Conservation (phyloP, 1,140 invertebrate genomes). For the Aphidius gifuensis region DNA sequence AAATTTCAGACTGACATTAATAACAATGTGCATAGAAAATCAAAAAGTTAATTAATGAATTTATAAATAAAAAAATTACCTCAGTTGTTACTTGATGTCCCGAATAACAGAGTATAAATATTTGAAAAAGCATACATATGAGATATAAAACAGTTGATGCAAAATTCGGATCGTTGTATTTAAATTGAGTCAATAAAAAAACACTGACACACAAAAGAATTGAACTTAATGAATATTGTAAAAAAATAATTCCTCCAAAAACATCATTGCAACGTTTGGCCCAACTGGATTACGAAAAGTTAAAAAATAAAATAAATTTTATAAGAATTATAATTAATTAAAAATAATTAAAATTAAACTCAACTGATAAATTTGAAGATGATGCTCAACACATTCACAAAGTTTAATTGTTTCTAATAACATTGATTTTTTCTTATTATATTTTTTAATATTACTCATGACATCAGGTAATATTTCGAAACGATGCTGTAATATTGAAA, state of each 20-base stretch:
- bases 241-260: slow-evolving; percentile 9
- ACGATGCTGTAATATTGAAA: slow-evolving; percentile 6
- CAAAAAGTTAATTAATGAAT: background rate
- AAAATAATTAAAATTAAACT: too few relatives aligned
- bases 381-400: slow-evolving; percentile 12
- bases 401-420: background rate
- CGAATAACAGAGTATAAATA: slow-evolving; percentile 15
- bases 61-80: slow-evolving; percentile 11
- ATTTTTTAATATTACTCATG: background rate
- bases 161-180: background rate
- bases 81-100: background rate
- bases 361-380: slow-evolving; percentile 14
- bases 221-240: slow-evolving; percentile 15
- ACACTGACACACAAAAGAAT: slow-evolving; percentile 15
- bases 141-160: slow-evolving; percentile 2
- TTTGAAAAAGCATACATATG: slow-evolving; percentile 1
- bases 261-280: slow-evolving; percentile 1
- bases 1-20: too few relatives aligned
- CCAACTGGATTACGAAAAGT: slow-evolving; percentile 9
- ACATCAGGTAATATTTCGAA: background rate
- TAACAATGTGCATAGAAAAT: too few relatives aligned
- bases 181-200: background rate
- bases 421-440: background rate
- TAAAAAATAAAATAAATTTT: slow-evolving; percentile 5
- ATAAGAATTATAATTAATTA: too few relatives aligned